Evolutionary conservation across 2,113 vertebrate genomes (phyloP).

Genomic region (Notarius lentiginosus): DNA sequence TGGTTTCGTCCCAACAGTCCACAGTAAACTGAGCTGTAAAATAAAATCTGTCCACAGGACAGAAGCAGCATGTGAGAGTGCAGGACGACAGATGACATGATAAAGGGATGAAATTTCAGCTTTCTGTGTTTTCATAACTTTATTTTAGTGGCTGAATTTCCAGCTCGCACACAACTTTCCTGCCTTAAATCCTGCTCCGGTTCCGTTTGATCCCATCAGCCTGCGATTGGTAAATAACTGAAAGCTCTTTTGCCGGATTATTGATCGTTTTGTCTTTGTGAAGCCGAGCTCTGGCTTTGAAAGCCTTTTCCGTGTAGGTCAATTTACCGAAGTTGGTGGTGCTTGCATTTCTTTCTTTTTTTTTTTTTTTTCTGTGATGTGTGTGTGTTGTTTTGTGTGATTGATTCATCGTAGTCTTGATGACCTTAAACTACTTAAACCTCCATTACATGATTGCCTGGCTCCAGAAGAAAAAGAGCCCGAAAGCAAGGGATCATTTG

Average conservation of each 20-base stretch:
- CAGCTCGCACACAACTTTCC: background rate
- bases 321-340: slow-evolving; percentile 1
- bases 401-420: slow-evolving; percentile 39
- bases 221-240: slow-evolving; percentile 66
- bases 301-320: slow-evolving; percentile 49
- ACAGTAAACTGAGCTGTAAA: background rate
- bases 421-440: slow-evolving; percentile 55
- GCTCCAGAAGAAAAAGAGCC: slow-evolving; percentile 30
- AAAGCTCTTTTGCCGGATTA: slow-evolving; percentile 65
- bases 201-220: slow-evolving; percentile 3
- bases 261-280: slow-evolving; percentile 62
- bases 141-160: background rate
- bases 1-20: background rate
- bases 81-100: background rate
- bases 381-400: slow-evolving; percentile 35
- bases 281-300: slow-evolving; percentile 46
- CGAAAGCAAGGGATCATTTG: slow-evolving; percentile 37
- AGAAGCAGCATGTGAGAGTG: background rate
- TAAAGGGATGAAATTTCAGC: background rate
- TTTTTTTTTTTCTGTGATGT: slow-evolving; percentile 21
- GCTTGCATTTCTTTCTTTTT: slow-evolving; percentile 41
- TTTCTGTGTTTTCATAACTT: background rate
- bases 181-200: too few species aligned
- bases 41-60: background rate
- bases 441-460: slow-evolving; percentile 45